Evolutionary conservation across 2,113 vertebrate genomes (phyloP).

Genomic region (Vidua macroura): DNA sequence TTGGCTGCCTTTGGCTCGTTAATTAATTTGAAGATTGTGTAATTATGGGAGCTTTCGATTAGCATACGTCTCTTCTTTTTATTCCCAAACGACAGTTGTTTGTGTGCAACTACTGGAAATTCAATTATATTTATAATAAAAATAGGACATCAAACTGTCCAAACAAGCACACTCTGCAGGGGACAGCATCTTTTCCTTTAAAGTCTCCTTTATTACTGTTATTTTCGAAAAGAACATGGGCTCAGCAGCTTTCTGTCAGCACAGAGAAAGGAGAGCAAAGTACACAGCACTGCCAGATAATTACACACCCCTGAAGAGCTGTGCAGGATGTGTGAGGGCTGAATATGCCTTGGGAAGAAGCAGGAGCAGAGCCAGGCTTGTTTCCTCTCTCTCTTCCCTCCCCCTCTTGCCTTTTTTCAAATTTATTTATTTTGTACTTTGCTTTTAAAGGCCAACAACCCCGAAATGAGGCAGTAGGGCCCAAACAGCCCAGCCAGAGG

Average conservation of each 20-base stretch:
- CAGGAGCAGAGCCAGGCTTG: background rate
- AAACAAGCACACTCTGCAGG: background rate
- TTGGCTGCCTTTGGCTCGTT: slow-evolving; percentile 80
- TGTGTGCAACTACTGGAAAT: slow-evolving; percentile 63
- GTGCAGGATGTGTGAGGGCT: background rate
- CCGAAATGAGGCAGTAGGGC: background rate
- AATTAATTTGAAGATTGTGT: slow-evolving; percentile 83
- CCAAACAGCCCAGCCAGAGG: background rate
- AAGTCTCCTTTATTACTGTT: background rate
- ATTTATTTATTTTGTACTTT: background rate
- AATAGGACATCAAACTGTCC: slow-evolving; percentile 50
- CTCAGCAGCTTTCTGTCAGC: slow-evolving; percentile 14
- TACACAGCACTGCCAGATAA: background rate
- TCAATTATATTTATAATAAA: slow-evolving; percentile 68
- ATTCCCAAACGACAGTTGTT: slow-evolving; percentile 68
- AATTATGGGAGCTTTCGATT: slow-evolving; percentile 77
- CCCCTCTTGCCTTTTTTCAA: background rate
- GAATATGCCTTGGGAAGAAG: background rate
- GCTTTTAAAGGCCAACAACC: background rate
- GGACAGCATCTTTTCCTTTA: background rate
- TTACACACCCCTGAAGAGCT: background rate
- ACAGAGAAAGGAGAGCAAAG: background rate
- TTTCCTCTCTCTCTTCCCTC: background rate
- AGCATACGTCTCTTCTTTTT: slow-evolving; percentile 71
- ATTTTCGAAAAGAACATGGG: background rate